Conservation (phyloP, 2,888 invertebrate species). For the Sisyra nigra region DNA sequence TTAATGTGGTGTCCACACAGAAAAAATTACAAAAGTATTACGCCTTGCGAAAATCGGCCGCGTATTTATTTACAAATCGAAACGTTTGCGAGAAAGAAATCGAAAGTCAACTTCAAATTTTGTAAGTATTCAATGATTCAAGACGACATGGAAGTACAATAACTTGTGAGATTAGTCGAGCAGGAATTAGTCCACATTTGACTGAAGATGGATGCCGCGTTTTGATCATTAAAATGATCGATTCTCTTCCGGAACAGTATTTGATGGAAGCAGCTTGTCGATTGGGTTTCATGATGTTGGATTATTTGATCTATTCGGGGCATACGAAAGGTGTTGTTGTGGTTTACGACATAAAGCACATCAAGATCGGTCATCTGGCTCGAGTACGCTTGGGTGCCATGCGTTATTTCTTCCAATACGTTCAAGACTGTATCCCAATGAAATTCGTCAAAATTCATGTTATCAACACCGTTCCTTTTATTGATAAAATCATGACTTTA, state of each 20-base stretch:
- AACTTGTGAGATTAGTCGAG: too few relatives aligned
- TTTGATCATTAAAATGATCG: too few relatives aligned
- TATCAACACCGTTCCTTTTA: conserved; percentile 35
- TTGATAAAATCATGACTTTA: conserved; percentile 29
- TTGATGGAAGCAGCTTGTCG: conserved; percentile 40
- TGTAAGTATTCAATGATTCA: too few relatives aligned
- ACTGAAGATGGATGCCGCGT: too few relatives aligned
- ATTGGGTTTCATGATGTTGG: conserved; percentile 18
- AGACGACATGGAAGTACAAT: too few relatives aligned
- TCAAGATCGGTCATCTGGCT: conserved; percentile 28
- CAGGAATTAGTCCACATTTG: too few relatives aligned
- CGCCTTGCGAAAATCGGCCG: too few relatives aligned
- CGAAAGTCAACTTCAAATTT: too few relatives aligned
- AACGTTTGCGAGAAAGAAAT: too few relatives aligned
- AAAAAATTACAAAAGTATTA: too few relatives aligned
- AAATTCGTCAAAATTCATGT: conserved; percentile 49
- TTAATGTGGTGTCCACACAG: too few relatives aligned
- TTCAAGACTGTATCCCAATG: conserved; percentile 33
- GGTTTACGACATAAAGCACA: conserved; percentile 50
- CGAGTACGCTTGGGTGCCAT: conserved; percentile 22
- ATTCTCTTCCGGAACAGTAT: conserved; percentile 21
- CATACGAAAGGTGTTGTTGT: conserved; percentile 43
- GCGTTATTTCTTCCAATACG: conserved; percentile 45
- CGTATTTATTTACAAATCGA: too few relatives aligned
- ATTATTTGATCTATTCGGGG: conserved; percentile 39